Evolutionary conservation across 2,797 vertebrate genomes (phyloP).

Genomic region (Babyrousa celebensis): DNA sequence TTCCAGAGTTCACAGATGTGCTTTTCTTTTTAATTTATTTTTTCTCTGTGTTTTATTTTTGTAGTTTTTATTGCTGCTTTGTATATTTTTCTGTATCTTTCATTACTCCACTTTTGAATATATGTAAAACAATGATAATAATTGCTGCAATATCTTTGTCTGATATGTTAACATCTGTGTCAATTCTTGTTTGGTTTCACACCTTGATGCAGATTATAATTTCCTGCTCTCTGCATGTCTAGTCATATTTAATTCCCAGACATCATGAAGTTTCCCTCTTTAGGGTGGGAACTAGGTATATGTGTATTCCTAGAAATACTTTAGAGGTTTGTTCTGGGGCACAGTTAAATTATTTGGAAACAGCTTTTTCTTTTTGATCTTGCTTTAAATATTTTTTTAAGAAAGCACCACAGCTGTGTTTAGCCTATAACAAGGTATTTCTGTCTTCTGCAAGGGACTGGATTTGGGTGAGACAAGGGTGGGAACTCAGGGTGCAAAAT

Average conservation of each 20-base stretch:
- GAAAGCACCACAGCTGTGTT: neutral
- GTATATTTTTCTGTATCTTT: neutral
- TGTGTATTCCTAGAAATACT: neutral
- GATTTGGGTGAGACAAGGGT: neutral
- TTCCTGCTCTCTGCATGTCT: neutral
- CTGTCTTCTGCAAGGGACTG: neutral
- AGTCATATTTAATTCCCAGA: neutral
- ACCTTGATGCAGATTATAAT: neutral
- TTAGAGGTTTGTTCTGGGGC: neutral
- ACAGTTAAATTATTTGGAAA: neutral
- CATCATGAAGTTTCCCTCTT: neutral
- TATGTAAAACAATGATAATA: slow-evolving; percentile 10
- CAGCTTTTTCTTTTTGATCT: neutral
- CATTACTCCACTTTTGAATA: neutral
- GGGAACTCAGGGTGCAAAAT: neutral
- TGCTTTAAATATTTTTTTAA: neutral
- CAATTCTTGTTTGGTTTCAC: neutral
- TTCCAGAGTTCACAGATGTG: neutral
- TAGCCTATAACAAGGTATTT: neutral
- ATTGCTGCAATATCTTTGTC: neutral
- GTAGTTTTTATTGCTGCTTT: neutral
- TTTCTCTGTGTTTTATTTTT: neutral
- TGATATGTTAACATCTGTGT: neutral
- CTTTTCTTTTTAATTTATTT: neutral
- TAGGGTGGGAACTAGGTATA: fast-evolving